Base-by-base conservation (phyloP, 2,888 invertebrate genomes). In the Drosophila ezoana region DNA sequence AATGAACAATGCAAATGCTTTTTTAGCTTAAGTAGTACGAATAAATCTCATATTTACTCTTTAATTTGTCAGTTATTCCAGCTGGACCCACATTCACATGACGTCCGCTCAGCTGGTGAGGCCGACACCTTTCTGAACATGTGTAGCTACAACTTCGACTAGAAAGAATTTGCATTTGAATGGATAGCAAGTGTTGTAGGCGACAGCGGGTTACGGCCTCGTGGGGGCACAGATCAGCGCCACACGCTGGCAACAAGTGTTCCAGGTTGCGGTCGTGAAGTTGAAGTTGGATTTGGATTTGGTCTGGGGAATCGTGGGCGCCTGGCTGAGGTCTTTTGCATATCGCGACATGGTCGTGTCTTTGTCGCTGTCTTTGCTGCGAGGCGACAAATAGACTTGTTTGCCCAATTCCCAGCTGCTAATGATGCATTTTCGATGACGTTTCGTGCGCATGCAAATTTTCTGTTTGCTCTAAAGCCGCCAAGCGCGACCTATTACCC, bases 341-440 rank as follows among this genome's bases (percentile, higher is more conserved):
- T 89, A 87, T 65, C 70, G 65, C 87, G 67, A 81, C 70, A 71
- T 75, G 68, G 72, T 71, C 83, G 73, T 71, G 85, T 65, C 61
- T 59, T 37, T 52, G 61, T 45, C 61, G 44, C 43, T 54, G 68
- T 65, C 58, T 59, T 48, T 43, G 75, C 69, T 45, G 61, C 49
- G 49, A 74, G 87, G 80, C 87, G 87, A 86, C 89, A 89, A 85
- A 85, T 85, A 85, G 80, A 88, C 89, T 85, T 85, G 89, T 89
- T 82, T 72, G 80, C 86, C 89, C 87, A 89, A 85, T 86, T 88
- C 87, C 75, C 89, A 73, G 74, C 87, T 89, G 87, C 89, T 89
- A 89, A 85, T 85, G 85, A 85, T 89, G 89, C 89, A 89, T 89
- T 89, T 83, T 85, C 75, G 76, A 83, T 89, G 90, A 76, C 81